Evolutionary conservation across 1,140 invertebrate genomes (phyloP), one percentile per base, ranked within the genome.

Genomic region (Anastrepha ludens): DNA sequence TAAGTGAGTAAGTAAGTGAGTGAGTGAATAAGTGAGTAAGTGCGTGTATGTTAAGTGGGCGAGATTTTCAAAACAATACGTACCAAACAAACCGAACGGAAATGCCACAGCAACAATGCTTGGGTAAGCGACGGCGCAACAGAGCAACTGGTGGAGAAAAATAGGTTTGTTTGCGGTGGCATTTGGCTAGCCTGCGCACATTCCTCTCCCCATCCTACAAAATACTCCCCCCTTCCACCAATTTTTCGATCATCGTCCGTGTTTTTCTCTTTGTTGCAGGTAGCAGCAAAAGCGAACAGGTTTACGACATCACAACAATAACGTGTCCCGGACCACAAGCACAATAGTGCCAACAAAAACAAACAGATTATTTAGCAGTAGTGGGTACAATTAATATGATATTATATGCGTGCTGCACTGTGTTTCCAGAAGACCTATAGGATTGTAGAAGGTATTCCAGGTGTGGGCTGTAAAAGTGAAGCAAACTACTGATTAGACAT

Each of bases 31-130:
- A 7, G 50, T 55, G 9, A 5, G 9, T 0, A 55, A 74, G 5
- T 81, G 50, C 50, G 74, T 55, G n/a, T 17, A n/a, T n/a, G n/a
- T n/a, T n/a, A 81, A 81, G 44, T 81, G 6, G 3, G 3, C 41
- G 41, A 47, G 41, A 6, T 47, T 15, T 29, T 55, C 64, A 81
- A n/a, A 20, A 81, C 41, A 81, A 58, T 17, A n/a, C 6, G n/a
- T 17, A 81, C 5, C 74, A 58, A 55, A 41, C n/a, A 81, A 81
- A 81, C 74, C 74, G 44, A 81, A 58, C 74, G 74, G 74, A 81
- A 81, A 81, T 81, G 74, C 47, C 47, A 50, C 6, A 17, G 74
- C 74, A 81, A 81, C 47, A 81, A 81, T 81, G n/a, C 44, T 29
- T 81, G n/a, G 20, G 20, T 20, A 15, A 55, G 74, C 9, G 6